These are phyloP conservation scores for Hydrocynus forskahlii DNA, from an alignment of 2,797 vertebrate species.

Conservation along the genomic window DNA sequence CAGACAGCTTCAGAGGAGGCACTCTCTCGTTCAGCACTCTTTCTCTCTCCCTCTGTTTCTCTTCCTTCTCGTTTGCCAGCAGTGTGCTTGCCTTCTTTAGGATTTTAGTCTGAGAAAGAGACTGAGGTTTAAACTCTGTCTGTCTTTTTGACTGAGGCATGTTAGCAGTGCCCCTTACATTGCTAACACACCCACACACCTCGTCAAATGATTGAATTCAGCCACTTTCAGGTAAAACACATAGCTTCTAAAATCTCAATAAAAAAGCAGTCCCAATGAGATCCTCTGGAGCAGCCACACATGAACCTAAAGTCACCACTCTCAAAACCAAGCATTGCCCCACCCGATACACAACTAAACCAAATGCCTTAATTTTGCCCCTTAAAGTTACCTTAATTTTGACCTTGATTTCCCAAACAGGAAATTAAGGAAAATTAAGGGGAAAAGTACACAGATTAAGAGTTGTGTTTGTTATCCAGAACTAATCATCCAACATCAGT, in stretches of 20 bases:
- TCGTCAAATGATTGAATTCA: background rate
- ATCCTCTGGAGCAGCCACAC: background rate
- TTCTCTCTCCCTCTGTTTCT: constrained; percentile 67
- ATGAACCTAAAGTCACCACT: background rate
- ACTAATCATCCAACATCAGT: background rate
- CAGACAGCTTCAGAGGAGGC: constrained; percentile 69
- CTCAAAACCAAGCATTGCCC: no score
- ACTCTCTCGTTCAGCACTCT: constrained; percentile 64
- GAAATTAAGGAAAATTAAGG: no score
- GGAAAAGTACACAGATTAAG: no score
- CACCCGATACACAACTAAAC: no score
- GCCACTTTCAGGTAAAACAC: background rate
- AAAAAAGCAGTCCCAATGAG: background rate
- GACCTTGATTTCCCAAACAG: no score
- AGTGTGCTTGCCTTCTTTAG: constrained; percentile 70
- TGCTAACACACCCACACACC: background rate
- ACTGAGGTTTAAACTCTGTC: background rate
- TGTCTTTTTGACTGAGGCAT: background rate
- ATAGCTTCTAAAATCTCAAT: background rate
- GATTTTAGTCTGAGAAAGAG: constrained; percentile 70
- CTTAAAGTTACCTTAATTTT: no score
- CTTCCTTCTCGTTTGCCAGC: constrained; percentile 71
- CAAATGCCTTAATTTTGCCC: no score
- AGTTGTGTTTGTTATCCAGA: background rate
- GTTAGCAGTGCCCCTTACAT: background rate